Base-by-base conservation (phyloP, 2,888 invertebrate species). In the Syrista parreyssii region DNA sequence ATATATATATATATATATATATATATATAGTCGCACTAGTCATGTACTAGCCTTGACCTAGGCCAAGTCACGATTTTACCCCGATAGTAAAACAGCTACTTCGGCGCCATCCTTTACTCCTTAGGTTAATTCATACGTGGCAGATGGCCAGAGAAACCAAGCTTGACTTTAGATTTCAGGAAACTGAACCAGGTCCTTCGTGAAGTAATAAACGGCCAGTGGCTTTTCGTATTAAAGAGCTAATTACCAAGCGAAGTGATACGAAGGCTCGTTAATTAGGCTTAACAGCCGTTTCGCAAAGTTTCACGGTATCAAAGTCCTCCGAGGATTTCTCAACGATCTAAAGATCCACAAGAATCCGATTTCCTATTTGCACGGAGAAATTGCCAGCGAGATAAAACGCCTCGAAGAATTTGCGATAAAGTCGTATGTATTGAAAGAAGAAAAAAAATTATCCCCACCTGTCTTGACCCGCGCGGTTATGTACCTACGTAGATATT, bases 51-150 rank as follows among this genome's bases (percentile, higher is more conserved):
- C 55, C 55, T 55, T 55, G 23, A 23, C 9, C 55, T 23, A 55
- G 23, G 2, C 0, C 23, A 23, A 23, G 9, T 55, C 23, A 15
- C 23, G 23, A 55, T 23, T 55, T 23, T 55, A 55, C 2, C 55
- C 23, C 6, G 55, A 9, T 55, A 55, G 55, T 55, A 55, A 55
- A 55, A 23, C 2, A 6, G 6, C 55, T 23, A 23, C 55, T 55
- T 55, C 23, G 55, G 23, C 71, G 31, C 71, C 30, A 55, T 33
- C 68, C 83, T 9, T 23, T 77, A n/a, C 84, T 87, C 86, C 85
- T 86, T 88, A 87, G 83, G 82, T 86, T 88, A 88, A 88, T 88
- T 87, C 83, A 77, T 80, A 82, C 80, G 76, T 87, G 87, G 86
- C 85, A 75, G 32, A 1, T 6, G 71, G 81, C 88, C 88, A 87